phyloP scores from a whole-genome alignment of 2,797 vertebrate species.

The Lacerta agilis region DNA sequence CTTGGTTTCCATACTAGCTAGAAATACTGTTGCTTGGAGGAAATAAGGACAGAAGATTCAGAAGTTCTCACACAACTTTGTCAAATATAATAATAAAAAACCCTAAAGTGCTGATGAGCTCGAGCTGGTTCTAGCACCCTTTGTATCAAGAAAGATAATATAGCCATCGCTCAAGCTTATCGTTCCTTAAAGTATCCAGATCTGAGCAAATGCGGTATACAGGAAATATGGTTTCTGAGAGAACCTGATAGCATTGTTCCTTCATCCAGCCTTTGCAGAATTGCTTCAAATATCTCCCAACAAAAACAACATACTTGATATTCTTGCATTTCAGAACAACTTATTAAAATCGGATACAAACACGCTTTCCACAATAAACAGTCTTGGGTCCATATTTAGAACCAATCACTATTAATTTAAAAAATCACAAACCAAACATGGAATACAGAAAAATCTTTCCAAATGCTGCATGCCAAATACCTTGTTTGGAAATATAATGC shows the following conservation, averaged over 20 bases:
- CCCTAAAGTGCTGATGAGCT: constrained; percentile 81
- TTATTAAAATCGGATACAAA: constrained; percentile 68
- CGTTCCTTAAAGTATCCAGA: constrained; percentile 65
- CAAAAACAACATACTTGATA: constrained; percentile 60
- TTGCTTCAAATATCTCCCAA: constrained; percentile 55
- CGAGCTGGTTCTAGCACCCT: constrained; percentile 76
- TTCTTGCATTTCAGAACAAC: constrained; percentile 61
- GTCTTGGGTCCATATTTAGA: constrained; percentile 66
- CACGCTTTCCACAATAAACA: constrained; percentile 67
- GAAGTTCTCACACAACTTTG: constrained; percentile 75
- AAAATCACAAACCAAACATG: constrained; percentile 73
- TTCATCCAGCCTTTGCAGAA: constrained; percentile 49
- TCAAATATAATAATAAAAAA: constrained; percentile 54
- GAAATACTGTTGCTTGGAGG: constrained; percentile 49
- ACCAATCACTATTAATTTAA: constrained; percentile 69
- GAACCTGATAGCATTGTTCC: constrained; percentile 54
- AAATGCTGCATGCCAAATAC: constrained; percentile 75
- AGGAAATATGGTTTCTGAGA: constrained; percentile 55
- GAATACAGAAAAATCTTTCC: constrained; percentile 69
- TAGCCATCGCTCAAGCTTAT: constrained; percentile 80
- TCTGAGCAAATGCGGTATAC: constrained; percentile 59
- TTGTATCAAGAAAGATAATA: constrained; percentile 71
- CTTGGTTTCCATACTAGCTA: not conserved
- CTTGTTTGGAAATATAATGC: constrained; percentile 72
- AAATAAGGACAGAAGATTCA: constrained; percentile 69